phyloP scores from a whole-genome alignment of 2,797 vertebrate genomes.

The Pristis pectinata region DNA sequence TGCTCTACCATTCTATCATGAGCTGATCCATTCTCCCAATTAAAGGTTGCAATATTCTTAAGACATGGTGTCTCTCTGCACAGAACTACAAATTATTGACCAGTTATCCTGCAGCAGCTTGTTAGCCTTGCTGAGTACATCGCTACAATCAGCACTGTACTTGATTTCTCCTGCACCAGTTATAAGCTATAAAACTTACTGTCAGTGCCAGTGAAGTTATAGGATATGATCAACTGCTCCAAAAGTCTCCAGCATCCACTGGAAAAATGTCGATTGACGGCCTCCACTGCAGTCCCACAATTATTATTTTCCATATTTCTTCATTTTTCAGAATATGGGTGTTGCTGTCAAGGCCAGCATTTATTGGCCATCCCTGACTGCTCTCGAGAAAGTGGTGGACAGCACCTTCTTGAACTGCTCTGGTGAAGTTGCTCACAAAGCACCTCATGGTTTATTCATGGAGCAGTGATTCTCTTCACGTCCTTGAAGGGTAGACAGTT shows the following conservation, averaged over 20 bases:
- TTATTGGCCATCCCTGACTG: too few species aligned
- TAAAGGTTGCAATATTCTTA: constrained; percentile 8
- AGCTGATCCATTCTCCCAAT: too few species aligned
- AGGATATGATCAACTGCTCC: not conserved
- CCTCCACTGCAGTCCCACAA: not conserved
- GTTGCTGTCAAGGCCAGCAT: too few species aligned
- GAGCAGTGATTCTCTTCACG: not conserved
- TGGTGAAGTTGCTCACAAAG: too few species aligned
- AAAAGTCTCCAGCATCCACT: not conserved
- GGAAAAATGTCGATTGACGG: not conserved
- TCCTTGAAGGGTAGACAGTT: too few species aligned
- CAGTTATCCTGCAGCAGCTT: not conserved
- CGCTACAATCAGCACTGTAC: not conserved
- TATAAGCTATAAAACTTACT: not conserved
- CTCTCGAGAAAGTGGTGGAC: not conserved
- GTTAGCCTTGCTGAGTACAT: not conserved
- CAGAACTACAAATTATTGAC: constrained; percentile 2
- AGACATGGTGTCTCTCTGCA: not conserved
- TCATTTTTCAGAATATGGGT: too few species aligned
- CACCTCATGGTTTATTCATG: not conserved
- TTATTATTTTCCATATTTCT: too few species aligned
- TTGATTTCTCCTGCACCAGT: not conserved
- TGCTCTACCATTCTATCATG: too few species aligned
- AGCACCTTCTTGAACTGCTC: too few species aligned
- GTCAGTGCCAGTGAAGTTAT: not conserved